phyloP scores from a whole-genome alignment of 2,113 vertebrate genomes.

The Tyrannus savana region DNA sequence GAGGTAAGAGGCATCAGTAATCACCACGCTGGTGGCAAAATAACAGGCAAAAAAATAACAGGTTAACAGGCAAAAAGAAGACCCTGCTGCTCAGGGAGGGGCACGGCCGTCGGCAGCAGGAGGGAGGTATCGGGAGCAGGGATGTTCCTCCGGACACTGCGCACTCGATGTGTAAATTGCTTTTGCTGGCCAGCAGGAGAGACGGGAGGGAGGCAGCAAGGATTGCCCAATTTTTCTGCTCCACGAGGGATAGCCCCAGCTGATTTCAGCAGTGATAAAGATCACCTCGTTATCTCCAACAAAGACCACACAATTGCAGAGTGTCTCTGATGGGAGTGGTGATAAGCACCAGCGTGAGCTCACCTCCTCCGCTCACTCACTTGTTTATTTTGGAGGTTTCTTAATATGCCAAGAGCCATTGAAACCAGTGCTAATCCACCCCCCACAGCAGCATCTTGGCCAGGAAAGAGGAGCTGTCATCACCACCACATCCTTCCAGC shows the following conservation, averaged over 20 bases:
- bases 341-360: background rate
- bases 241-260: background rate
- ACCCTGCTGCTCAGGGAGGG: background rate
- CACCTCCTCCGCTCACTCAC: background rate
- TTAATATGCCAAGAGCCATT: background rate
- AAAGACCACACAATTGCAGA: background rate
- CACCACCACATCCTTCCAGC: background rate
- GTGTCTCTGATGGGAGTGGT: background rate
- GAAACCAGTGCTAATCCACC: background rate
- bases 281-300: background rate
- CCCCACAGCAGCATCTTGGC: background rate
- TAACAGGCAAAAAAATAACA: background rate
- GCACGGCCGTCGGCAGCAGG: background rate
- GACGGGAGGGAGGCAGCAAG: background rate
- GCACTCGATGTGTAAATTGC: slow-evolving; percentile 35
- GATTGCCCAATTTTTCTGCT: slow-evolving; percentile 51
- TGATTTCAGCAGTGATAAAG: background rate
- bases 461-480: background rate
- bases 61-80: background rate
- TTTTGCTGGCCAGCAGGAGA: slow-evolving; percentile 41
- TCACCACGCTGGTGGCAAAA: background rate
- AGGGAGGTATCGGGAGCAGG: background rate
- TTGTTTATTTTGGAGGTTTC: background rate
- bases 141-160: background rate
- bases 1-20: background rate